Evolutionary conservation across 2,888 invertebrate genomes (phyloP).

Genomic region (Hypercompe scribonia): DNA sequence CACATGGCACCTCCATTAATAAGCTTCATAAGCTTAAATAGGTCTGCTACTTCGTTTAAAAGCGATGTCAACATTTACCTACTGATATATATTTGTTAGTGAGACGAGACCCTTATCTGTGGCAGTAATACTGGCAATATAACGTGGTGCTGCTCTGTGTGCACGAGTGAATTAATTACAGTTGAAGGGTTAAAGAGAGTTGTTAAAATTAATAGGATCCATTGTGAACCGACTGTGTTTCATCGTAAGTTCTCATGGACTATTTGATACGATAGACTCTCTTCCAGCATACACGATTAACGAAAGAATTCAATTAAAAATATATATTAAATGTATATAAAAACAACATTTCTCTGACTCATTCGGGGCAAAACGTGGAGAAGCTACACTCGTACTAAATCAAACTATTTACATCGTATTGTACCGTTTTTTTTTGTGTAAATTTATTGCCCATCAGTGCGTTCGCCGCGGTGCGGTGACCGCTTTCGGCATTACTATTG

Average conservation of each 20-base stretch:
- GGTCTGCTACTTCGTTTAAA: not conserved
- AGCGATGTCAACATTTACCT: not conserved
- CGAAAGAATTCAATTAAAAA: not conserved
- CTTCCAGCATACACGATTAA: not conserved
- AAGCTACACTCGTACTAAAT: too few species aligned
- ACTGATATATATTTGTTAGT: not conserved
- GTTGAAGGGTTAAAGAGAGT: slow-evolving; percentile 19
- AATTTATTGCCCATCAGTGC: too few species aligned
- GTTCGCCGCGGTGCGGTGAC: too few species aligned
- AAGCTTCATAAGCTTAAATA: not conserved
- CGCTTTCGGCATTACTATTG: too few species aligned
- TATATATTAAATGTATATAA: not conserved
- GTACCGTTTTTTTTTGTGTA: not conserved
- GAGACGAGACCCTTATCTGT: not conserved
- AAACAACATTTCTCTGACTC: too few species aligned
- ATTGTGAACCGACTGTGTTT: not conserved
- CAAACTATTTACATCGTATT: not conserved
- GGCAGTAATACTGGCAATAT: not conserved
- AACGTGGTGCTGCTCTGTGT: not conserved
- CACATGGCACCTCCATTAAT: not conserved
- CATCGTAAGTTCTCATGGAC: not conserved
- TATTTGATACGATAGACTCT: not conserved
- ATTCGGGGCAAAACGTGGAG: too few species aligned
- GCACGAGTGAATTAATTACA: slow-evolving; percentile 6
- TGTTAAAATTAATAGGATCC: slow-evolving; percentile 13